These are phyloP conservation scores for Lycaena phlaeas DNA, from an alignment of 2,888 invertebrate genomes.

Conservation along the genomic window DNA sequence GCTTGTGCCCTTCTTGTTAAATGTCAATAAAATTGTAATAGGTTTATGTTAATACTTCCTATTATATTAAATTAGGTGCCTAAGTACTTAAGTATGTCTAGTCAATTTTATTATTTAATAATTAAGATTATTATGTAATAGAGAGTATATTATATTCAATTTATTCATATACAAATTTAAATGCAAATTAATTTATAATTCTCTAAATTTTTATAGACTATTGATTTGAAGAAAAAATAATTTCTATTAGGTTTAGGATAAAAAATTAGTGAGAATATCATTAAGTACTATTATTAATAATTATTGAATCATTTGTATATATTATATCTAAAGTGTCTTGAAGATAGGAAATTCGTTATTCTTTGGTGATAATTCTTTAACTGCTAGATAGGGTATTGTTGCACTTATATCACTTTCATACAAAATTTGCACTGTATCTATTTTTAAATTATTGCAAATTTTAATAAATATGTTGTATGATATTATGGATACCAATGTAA, in stretches of 20 bases:
- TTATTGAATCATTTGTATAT: conserved; percentile 9
- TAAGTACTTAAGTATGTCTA: conserved; percentile 44
- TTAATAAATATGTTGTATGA: conserved; percentile 11
- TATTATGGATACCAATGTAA: conserved; percentile 37
- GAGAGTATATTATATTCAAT: conserved; percentile 1
- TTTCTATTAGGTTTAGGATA: conserved; percentile 15
- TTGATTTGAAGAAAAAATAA: conserved; percentile 7
- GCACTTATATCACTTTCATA: conserved; percentile 9
- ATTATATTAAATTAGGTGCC: conserved; percentile 29
- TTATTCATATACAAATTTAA: neutral
- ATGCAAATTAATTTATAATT: neutral
- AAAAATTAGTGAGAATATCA: conserved; percentile 22
- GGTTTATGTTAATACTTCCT: conserved; percentile 1
- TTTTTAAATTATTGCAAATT: conserved; percentile 6
- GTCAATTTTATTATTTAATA: conserved; percentile 41
- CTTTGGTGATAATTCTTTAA: too few relatives aligned
- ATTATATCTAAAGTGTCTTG: neutral
- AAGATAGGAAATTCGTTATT: neutral
- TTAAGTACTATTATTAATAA: conserved; percentile 16
- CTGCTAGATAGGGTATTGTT: too few relatives aligned
- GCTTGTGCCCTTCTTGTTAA: too few relatives aligned
- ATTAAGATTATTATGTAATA: conserved; percentile 10
- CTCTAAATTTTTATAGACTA: neutral
- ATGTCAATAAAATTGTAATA: conserved; percentile 1
- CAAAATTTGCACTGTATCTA: conserved; percentile 9